Evolutionary conservation across 2,797 vertebrate species (phyloP).

Genomic region (Gephyroberyx darwinii): DNA sequence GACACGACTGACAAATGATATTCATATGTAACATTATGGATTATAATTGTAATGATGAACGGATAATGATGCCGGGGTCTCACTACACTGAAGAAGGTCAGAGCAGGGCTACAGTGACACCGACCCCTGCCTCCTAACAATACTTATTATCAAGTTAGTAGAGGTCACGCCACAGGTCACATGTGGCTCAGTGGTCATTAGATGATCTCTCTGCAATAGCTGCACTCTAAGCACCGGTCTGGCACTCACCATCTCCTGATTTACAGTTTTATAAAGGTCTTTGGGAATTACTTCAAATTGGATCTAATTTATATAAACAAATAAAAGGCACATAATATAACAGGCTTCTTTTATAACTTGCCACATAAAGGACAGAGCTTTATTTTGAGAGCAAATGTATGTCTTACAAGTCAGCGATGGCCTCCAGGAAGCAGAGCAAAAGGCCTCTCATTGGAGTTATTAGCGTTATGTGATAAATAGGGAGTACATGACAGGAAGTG

Average conservation of each 20-base stretch:
- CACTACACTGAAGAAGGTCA: conserved; percentile 67
- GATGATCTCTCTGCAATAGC: conserved; percentile 77
- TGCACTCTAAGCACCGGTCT: conserved; percentile 64
- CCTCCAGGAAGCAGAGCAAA: conserved; percentile 54
- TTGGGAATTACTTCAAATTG: conserved; percentile 37
- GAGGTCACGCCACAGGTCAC: conserved; percentile 64
- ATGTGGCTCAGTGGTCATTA: conserved; percentile 84
- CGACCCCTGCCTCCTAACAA: conserved; percentile 64
- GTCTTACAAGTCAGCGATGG: conserved; percentile 52
- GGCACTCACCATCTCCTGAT: conserved; percentile 32
- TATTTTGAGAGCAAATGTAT: conserved; percentile 65
- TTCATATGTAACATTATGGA: conserved; percentile 77
- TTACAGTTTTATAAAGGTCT: conserved; percentile 55
- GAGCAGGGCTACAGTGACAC: conserved; percentile 50
- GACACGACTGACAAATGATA: conserved; percentile 65
- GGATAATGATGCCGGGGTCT: conserved; percentile 63
- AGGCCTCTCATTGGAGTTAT: conserved; percentile 63
- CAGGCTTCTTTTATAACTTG: conserved; percentile 49
- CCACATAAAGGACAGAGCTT: conserved; percentile 51
- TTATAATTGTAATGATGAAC: conserved; percentile 75
- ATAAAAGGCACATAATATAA: conserved; percentile 36
- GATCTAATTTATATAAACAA: conserved; percentile 57
- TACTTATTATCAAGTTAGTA: conserved; percentile 49
- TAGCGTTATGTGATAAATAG: conserved; percentile 69
- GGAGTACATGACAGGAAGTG: conserved; percentile 71